A percentile compares a stretch with the other conserved stretches of the same genome.
Conservation (phyloP, 2,888 invertebrate genomes). For the Lasioglossum malachurum region DNA sequence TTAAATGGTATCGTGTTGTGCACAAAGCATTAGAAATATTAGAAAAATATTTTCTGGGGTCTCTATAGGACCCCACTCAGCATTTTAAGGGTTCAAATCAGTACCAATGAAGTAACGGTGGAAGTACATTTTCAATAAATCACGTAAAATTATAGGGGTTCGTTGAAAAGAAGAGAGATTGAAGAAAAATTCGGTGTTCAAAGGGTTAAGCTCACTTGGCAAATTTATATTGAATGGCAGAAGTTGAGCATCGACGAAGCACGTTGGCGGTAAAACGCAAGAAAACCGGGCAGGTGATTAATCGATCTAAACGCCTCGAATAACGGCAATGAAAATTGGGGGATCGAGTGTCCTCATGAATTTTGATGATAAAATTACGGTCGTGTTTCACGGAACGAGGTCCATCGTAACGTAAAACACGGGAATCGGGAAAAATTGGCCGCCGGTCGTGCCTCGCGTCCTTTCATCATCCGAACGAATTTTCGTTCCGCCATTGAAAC, state of each 20-base stretch:
- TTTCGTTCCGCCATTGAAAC: conserved; percentile 6
- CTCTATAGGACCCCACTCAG: too few species aligned
- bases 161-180: neutral
- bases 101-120: neutral
- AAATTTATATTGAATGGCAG: neutral
- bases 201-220: neutral
- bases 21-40: too few species aligned
- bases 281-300: neutral
- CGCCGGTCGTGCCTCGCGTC: conserved; percentile 15
- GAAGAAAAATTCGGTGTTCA: neutral
- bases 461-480: conserved; percentile 24
- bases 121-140: neutral
- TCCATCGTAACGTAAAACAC: too few species aligned
- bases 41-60: too few species aligned
- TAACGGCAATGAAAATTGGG: neutral
- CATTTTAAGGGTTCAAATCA: too few species aligned
- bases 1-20: too few species aligned
- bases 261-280: neutral
- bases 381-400: neutral
- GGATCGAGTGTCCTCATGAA: neutral
- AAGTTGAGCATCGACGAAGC: neutral
- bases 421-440: conserved; percentile 25
- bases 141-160: neutral
- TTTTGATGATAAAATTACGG: neutral
- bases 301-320: neutral